Evolutionary conservation across 1,140 invertebrate genomes (phyloP), one percentile per base, ranked within the genome.

Genomic region (Hydropsyche tenuis): DNA sequence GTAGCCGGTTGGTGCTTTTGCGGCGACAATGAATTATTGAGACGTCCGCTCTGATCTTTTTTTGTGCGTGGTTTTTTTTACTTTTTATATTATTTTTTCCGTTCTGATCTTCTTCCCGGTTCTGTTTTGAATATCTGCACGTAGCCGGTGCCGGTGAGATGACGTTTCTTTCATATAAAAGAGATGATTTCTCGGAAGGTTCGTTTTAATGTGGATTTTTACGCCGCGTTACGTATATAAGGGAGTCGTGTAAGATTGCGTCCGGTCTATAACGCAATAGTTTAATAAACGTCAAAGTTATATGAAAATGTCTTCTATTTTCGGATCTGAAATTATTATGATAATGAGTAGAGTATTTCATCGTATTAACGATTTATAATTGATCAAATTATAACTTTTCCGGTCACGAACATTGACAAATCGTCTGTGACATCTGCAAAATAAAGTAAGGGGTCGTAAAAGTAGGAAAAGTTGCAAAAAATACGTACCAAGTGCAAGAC

Each of bases 21-120:
- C 56, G 56, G 56, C 56, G 56, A 60, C 23, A 27, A 60, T 60
- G 23, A 60, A 60, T 60, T 60, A 60, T 25, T 25, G 23, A 23
- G 56, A 27, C 56, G 23, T 60, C 56, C 56, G 23, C 56, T 37
- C 3, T 9, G 30, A 4, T 37, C 30, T 37, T 37, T 37, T 37
- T 37, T 4, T 37, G 9, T 9, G 9, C 48, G 7, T 18, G n/a
- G 16, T 18, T 53, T 20, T 16, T 20, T 53, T 16, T n/a, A 46
- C 45, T 46, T 53, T 53, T 53, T 53, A 53, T 53, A 20, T 18
- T 16, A 18, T 6, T 18, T 18, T 53, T 20, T 20, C 18, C 1
- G 1, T 53, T 18, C 46, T n/a, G n/a, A n/a, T n/a, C n/a, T n/a
- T n/a, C n/a, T n/a, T n/a, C n/a, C n/a, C n/a, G n/a, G n/a, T n/a